Conservation (phyloP, 2,113 vertebrate species). For the Pao palembangensis region DNA sequence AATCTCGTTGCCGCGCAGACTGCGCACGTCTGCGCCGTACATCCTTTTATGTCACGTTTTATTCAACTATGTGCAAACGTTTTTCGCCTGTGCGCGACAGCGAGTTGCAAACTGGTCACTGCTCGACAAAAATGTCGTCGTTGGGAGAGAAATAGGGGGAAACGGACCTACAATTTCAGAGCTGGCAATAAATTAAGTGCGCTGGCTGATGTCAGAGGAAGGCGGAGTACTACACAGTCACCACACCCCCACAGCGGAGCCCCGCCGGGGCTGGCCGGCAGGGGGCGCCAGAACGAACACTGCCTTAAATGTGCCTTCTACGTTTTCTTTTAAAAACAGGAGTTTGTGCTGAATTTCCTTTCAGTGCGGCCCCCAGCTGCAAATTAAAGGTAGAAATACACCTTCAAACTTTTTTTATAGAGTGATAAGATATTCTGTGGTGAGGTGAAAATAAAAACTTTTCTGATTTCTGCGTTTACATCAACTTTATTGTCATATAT, state of each 20-base stretch:
- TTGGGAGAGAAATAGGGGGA: neutral
- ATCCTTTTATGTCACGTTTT: neutral
- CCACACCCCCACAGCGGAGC: slow-evolving; percentile 54
- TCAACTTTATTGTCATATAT: too few relatives aligned
- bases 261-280: neutral
- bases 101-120: neutral
- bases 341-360: neutral
- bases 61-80: neutral
- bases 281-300: too few relatives aligned
- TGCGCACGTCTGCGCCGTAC: slow-evolving; percentile 1
- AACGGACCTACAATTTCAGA: slow-evolving; percentile 36
- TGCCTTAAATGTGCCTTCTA: neutral
- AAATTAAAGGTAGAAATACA: too few relatives aligned
- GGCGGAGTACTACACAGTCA: slow-evolving; percentile 56
- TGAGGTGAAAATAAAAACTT: too few relatives aligned
- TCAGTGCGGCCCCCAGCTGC: too few relatives aligned
- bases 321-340: neutral
- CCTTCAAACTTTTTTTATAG: too few relatives aligned
- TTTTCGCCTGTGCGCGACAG: too few relatives aligned
- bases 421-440: too few relatives aligned
- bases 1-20: slow-evolving; percentile 56
- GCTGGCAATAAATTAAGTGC: slow-evolving; percentile 65
- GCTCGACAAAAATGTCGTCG: slow-evolving; percentile 10
- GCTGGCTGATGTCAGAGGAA: slow-evolving; percentile 64
- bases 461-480: too few relatives aligned